Evolutionary conservation across 2,797 vertebrate genomes (phyloP).

Genomic region (Leuciscus waleckii): DNA sequence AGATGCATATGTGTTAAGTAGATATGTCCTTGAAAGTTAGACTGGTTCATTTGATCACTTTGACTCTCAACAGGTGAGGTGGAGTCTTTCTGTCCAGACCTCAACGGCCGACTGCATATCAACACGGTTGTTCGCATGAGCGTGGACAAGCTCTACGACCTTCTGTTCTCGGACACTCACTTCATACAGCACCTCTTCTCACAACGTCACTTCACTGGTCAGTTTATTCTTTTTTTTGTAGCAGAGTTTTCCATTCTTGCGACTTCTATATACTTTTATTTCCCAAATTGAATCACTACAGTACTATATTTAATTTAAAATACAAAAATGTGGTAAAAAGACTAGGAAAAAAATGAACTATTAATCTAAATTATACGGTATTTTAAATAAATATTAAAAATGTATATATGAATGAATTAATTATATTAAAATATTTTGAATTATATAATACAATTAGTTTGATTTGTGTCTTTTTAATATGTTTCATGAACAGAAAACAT

Average conservation of each 20-base stretch:
- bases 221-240: constrained; percentile 9
- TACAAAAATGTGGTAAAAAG: not conserved
- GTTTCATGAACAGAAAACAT: not conserved
- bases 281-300: not conserved
- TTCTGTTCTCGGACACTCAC: constrained; percentile 89
- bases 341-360: not conserved
- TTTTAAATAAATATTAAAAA: not conserved
- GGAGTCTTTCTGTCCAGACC: constrained; percentile 84
- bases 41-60: not conserved
- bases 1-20: not conserved
- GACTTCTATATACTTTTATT: not conserved
- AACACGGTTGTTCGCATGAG: constrained; percentile 83
- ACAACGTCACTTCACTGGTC: constrained; percentile 89
- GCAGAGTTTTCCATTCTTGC: not conserved
- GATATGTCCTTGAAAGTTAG: not conserved
- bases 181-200: constrained; percentile 88
- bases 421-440: not conserved
- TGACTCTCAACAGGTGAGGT: constrained; percentile 77
- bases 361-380: not conserved
- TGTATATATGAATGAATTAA: not conserved
- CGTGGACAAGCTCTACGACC: constrained; percentile 87
- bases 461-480: not conserved
- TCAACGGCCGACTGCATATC: constrained; percentile 85
- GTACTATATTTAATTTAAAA: not conserved
- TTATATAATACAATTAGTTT: not conserved